These are phyloP conservation scores for Melanophora roralis DNA, from an alignment of 2,888 invertebrate species.

Conservation along the genomic window DNA sequence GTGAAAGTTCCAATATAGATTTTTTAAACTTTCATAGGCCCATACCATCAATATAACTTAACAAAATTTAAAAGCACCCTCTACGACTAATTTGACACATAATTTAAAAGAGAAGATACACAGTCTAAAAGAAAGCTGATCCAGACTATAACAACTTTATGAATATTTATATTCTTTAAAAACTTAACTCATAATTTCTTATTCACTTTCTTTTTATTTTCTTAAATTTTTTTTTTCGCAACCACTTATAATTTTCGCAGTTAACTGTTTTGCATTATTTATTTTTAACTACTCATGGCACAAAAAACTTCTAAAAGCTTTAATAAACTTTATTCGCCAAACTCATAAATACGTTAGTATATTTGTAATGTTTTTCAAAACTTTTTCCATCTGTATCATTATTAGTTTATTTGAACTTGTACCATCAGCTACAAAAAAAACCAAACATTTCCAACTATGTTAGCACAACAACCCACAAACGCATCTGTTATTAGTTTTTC, in stretches of 20 bases:
- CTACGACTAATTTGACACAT: too few relatives aligned
- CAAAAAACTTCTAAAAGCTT: neutral
- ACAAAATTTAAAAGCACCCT: too few relatives aligned
- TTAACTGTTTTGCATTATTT: neutral
- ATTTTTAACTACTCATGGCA: neutral
- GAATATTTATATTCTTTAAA: too few relatives aligned
- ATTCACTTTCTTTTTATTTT: neutral
- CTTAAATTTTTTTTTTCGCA: too few relatives aligned
- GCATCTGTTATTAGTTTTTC: neutral
- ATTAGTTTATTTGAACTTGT: neutral
- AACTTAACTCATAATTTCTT: neutral
- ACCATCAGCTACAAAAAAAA: neutral
- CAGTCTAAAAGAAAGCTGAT: too few relatives aligned
- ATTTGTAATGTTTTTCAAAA: constrained; percentile 10
- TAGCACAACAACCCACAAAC: neutral
- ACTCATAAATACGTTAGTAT: neutral
- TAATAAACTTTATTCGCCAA: neutral
- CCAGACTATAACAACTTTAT: too few relatives aligned
- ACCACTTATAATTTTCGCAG: neutral
- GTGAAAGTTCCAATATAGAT: too few relatives aligned
- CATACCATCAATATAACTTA: too few relatives aligned
- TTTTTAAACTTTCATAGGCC: too few relatives aligned
- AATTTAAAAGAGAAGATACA: too few relatives aligned
- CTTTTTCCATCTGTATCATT: constrained; percentile 14
- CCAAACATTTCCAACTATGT: constrained; percentile 9